These are phyloP conservation scores for Boloria euphrosyne DNA, from an alignment of 2,888 invertebrate genomes.

Conservation along the genomic window DNA sequence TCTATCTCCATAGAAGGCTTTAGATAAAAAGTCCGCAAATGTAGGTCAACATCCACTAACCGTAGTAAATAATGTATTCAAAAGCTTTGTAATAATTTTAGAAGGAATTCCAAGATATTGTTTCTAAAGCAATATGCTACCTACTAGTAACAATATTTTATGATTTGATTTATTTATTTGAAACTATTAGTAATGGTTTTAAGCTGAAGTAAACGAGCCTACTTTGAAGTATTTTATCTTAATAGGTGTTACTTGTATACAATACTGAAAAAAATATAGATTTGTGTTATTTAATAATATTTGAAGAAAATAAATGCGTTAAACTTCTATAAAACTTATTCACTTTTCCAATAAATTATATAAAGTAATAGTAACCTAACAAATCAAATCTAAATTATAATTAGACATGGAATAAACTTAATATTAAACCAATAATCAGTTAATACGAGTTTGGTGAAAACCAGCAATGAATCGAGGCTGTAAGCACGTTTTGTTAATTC, in stretches of 20 bases:
- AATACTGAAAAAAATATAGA: too few species aligned
- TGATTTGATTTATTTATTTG: too few species aligned
- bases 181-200: too few species aligned
- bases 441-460: slow-evolving; percentile 8
- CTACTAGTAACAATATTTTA: too few species aligned
- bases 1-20: not conserved
- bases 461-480: slow-evolving; percentile 6
- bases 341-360: too few species aligned
- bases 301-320: too few species aligned
- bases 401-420: not conserved
- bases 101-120: not conserved
- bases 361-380: not conserved
- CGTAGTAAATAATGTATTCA: not conserved
- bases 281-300: too few species aligned
- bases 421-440: slow-evolving; percentile 13
- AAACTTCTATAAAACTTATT: too few species aligned
- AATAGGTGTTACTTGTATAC: too few species aligned
- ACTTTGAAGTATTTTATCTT: too few species aligned
- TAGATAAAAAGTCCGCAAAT: not conserved
- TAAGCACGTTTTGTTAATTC: slow-evolving; percentile 18
- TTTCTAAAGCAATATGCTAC: not conserved
- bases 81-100: too few species aligned
- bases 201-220: too few species aligned
- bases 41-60: not conserved
- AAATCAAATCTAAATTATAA: slow-evolving; percentile 1